These are phyloP conservation scores for Bucorvus abyssinicus DNA, from an alignment of 2,797 vertebrate genomes.

Conservation along the genomic window DNA sequence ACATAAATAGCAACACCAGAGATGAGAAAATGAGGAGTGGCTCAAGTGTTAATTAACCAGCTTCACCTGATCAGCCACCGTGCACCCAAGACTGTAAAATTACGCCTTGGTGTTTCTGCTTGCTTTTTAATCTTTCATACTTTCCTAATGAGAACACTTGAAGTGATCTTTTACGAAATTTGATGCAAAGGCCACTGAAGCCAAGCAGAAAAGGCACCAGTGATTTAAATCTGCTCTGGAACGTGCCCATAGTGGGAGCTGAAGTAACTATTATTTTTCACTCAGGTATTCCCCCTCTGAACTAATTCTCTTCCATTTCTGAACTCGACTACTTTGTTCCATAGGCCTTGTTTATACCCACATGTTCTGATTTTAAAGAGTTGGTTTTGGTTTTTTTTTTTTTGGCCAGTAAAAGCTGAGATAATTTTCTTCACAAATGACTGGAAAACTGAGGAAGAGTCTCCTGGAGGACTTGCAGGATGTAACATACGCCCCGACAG, in stretches of 20 bases:
- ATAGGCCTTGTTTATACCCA: accelerated
- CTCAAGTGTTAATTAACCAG: not conserved
- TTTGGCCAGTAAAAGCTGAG: not conserved
- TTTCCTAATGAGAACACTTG: not conserved
- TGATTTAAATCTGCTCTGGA: not conserved
- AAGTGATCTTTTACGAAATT: not conserved
- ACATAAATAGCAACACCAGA: not conserved
- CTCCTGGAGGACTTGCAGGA: not conserved
- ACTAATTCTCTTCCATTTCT: not conserved
- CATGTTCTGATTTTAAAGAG: not conserved
- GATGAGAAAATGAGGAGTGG: not conserved
- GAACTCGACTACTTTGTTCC: not conserved
- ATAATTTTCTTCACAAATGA: not conserved
- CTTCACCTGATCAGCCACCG: not conserved
- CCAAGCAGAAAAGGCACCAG: not conserved
- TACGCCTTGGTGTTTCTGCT: not conserved
- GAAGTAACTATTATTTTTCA: not conserved
- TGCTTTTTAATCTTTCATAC: not conserved
- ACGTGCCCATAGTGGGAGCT: not conserved
- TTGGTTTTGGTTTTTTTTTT: not conserved
- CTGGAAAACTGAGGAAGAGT: not conserved
- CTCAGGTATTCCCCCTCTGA: not conserved
- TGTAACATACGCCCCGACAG: not conserved
- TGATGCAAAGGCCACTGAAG: not conserved
- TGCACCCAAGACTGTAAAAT: not conserved